phyloP scores from a whole-genome alignment of 1,140 invertebrate species.

The Homarus americanus region DNA sequence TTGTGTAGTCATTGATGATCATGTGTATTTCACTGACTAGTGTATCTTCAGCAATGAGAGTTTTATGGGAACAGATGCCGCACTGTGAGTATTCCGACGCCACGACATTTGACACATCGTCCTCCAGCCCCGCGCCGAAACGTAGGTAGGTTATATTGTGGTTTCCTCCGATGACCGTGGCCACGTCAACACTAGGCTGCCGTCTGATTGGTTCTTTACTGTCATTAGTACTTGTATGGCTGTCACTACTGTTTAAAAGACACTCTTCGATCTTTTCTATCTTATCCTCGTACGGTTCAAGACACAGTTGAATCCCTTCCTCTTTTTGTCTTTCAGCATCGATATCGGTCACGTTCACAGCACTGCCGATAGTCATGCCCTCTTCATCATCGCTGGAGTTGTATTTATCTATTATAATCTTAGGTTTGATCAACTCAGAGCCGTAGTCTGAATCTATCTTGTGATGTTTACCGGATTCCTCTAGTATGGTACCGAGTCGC shows the following conservation, averaged over 20 bases:
- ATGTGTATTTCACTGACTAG: conserved; percentile 40
- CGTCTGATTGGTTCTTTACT: neutral
- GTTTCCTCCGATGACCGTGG: conserved; percentile 50
- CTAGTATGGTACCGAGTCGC: conserved; percentile 48
- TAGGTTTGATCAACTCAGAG: neutral
- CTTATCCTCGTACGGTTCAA: conserved; percentile 58
- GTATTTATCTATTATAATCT: conserved; percentile 10
- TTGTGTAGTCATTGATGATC: conserved; percentile 40
- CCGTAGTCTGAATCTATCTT: neutral
- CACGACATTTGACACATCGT: conserved; percentile 47
- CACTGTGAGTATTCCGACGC: conserved; percentile 45
- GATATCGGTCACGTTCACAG: conserved; percentile 55
- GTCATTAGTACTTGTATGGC: conserved; percentile 8
- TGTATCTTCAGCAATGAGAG: conserved; percentile 31
- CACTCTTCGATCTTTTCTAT: conserved; percentile 62
- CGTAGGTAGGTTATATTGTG: conserved; percentile 62
- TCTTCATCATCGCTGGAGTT: conserved; percentile 59
- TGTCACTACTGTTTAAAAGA: conserved; percentile 58
- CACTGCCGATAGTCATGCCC: conserved; percentile 47
- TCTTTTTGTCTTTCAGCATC: conserved; percentile 61
- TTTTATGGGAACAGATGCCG: neutral
- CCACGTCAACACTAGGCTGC: conserved; percentile 36
- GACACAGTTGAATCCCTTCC: conserved; percentile 61
- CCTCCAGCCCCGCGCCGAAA: conserved; percentile 51
- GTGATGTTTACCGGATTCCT: conserved; percentile 23